These are phyloP conservation scores for Scaptomyza pallida DNA, from an alignment of 1,140 invertebrate species.

Conservation along the genomic window DNA sequence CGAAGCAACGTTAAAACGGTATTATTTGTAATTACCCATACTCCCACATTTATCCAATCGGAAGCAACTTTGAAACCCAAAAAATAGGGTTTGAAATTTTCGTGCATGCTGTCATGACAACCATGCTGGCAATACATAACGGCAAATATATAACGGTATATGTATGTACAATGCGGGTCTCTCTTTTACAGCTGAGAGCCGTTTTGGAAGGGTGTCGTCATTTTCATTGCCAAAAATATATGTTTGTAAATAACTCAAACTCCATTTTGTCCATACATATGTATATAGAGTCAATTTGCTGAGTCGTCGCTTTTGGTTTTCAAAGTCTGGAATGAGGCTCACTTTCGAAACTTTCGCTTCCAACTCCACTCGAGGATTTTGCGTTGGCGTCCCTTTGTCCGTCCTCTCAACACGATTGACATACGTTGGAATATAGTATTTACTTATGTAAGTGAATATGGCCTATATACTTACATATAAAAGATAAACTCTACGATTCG, in stretches of 20 bases:
- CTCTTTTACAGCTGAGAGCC: slow-evolving; percentile 51
- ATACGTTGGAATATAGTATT: background rate
- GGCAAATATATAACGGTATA: slow-evolving; percentile 19
- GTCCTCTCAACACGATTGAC: background rate
- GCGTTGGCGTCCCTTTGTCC: background rate
- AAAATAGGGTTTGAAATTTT: slow-evolving; percentile 82
- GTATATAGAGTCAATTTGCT: background rate
- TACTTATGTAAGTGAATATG: slow-evolving; percentile 40
- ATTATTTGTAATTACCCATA: slow-evolving; percentile 83
- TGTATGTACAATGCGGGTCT: slow-evolving; percentile 15
- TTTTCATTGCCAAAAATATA: slow-evolving; percentile 76
- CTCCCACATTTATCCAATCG: slow-evolving; percentile 79
- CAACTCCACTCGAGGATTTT: slow-evolving; percentile 1
- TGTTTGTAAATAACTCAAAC: slow-evolving; percentile 80
- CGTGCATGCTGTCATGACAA: slow-evolving; percentile 67
- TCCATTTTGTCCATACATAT: slow-evolving; percentile 74
- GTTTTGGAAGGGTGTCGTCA: slow-evolving; percentile 73
- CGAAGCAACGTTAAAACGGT: slow-evolving; percentile 21
- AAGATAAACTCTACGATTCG: slow-evolving; percentile 23
- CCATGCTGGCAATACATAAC: slow-evolving; percentile 46
- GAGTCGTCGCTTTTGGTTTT: background rate
- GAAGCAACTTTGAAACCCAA: slow-evolving; percentile 83
- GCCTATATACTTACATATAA: slow-evolving; percentile 59
- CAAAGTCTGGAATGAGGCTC: background rate
- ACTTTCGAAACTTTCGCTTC: slow-evolving; percentile 1